phyloP scores from a whole-genome alignment of 2,888 invertebrate genomes.

The Tyria jacobaeae region DNA sequence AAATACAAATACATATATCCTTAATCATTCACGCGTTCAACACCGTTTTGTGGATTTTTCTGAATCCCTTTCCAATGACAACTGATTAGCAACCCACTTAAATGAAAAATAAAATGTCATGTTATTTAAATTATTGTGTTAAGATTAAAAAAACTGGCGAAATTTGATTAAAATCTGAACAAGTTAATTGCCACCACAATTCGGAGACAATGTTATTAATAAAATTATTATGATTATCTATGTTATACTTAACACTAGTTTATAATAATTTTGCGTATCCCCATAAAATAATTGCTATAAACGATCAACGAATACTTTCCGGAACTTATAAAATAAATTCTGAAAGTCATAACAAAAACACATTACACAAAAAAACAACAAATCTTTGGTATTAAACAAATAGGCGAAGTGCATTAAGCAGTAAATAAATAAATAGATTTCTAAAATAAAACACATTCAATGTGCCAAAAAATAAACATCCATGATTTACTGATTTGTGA shows the following conservation, averaged over 20 bases:
- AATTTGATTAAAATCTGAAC: conserved; percentile 46
- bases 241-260: conserved; percentile 43
- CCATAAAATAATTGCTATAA: conserved; percentile 20
- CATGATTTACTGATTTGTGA: conserved; percentile 41
- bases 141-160: conserved; percentile 45
- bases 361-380: conserved; percentile 36
- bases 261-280: conserved; percentile 20
- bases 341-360: conserved; percentile 27
- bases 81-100: too few relatives aligned
- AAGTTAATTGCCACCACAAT: conserved; percentile 46
- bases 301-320: conserved; percentile 24
- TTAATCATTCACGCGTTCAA: too few relatives aligned
- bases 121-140: background rate
- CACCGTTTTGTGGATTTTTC: too few relatives aligned
- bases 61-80: too few relatives aligned
- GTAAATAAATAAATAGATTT: conserved; percentile 37
- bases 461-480: conserved; percentile 49
- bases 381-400: conserved; percentile 62
- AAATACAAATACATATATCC: too few relatives aligned
- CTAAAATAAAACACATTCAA: conserved; percentile 53
- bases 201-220: conserved; percentile 50
- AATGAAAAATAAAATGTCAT: background rate
- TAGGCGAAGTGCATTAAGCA: conserved; percentile 37
- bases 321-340: background rate
- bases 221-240: conserved; percentile 50